These are phyloP conservation scores for Sphaeridia pumilis DNA, from an alignment of 2,888 invertebrate genomes.

Conservation along the genomic window DNA sequence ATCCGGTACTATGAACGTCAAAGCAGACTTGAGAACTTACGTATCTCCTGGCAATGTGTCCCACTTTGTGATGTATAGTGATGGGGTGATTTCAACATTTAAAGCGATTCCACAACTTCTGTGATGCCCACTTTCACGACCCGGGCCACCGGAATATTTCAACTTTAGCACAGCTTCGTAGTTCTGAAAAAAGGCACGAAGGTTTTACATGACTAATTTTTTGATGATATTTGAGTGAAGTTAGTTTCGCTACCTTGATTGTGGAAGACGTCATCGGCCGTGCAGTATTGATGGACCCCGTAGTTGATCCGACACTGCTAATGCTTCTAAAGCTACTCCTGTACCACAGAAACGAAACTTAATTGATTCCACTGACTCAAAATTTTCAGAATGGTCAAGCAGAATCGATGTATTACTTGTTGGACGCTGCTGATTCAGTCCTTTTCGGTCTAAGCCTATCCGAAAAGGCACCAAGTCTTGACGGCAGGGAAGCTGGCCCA, in stretches of 20 bases:
- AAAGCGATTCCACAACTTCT: conserved; percentile 71
- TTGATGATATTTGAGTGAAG: no score
- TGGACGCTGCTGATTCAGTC: conserved; percentile 41
- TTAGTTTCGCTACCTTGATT: conserved; percentile 37
- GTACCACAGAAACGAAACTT: no score
- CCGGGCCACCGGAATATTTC: conserved; percentile 78
- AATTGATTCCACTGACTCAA: conserved; percentile 6
- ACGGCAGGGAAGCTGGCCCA: conserved; percentile 46
- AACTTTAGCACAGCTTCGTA: conserved; percentile 66
- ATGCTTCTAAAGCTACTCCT: conserved; percentile 35
- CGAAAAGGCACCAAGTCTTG: conserved; percentile 40
- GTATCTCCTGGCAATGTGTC: conserved; percentile 88
- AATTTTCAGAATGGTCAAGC: not conserved
- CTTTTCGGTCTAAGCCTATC: conserved; percentile 41
- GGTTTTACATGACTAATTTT: no score
- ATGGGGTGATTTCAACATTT: conserved; percentile 73
- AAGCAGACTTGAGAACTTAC: conserved; percentile 49
- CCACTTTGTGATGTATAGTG: conserved; percentile 85
- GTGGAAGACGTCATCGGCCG: conserved; percentile 38
- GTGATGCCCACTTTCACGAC: conserved; percentile 64
- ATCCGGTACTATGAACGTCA: no score
- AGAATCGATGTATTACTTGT: conserved; percentile 36
- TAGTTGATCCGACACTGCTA: conserved; percentile 38
- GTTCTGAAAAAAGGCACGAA: conserved; percentile 40
- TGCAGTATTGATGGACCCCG: conserved; percentile 47